A percentile compares a stretch with the other conserved stretches of the same genome.
These are phyloP conservation scores for Drosophila koepferae DNA, from an alignment of 2,888 invertebrate species.

Conservation along the genomic window DNA sequence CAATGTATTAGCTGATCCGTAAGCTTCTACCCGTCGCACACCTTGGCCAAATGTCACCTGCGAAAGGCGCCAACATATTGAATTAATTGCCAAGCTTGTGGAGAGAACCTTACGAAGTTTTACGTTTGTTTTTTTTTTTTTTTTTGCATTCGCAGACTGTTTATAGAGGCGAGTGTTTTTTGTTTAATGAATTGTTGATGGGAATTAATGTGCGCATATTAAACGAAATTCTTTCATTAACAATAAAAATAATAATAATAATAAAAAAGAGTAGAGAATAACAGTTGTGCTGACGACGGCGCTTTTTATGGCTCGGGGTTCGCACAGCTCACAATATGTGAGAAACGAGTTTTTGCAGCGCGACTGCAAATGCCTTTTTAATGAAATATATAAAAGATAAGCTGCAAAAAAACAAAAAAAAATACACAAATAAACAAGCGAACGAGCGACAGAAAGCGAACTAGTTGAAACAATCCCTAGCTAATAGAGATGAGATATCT, in stretches of 20 bases:
- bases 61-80: constrained; percentile 35
- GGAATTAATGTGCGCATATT: constrained; percentile 80
- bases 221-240: constrained; percentile 78
- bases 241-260: constrained; percentile 46
- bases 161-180: constrained; percentile 38
- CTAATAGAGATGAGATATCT: constrained; percentile 32
- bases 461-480: constrained; percentile 18
- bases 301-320: constrained; percentile 44
- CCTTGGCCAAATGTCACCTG: constrained; percentile 54
- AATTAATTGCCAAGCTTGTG: background rate
- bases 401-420: constrained; percentile 45
- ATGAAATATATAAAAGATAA: constrained; percentile 75
- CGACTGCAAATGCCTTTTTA: constrained; percentile 78
- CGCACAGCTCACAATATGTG: constrained; percentile 43
- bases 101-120: constrained; percentile 16
- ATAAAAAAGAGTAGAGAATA: constrained; percentile 11
- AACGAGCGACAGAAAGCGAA: constrained; percentile 27
- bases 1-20: constrained; percentile 10
- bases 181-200: constrained; percentile 74
- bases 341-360: constrained; percentile 69
- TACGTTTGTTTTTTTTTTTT: constrained; percentile 1
- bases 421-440: constrained; percentile 23
- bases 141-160: constrained; percentile 25
- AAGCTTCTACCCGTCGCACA: constrained; percentile 4
- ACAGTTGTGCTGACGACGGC: constrained; percentile 71